Evolutionary conservation across 2,888 invertebrate species (phyloP).

Genomic region (Rhorus exstirpatorius): DNA sequence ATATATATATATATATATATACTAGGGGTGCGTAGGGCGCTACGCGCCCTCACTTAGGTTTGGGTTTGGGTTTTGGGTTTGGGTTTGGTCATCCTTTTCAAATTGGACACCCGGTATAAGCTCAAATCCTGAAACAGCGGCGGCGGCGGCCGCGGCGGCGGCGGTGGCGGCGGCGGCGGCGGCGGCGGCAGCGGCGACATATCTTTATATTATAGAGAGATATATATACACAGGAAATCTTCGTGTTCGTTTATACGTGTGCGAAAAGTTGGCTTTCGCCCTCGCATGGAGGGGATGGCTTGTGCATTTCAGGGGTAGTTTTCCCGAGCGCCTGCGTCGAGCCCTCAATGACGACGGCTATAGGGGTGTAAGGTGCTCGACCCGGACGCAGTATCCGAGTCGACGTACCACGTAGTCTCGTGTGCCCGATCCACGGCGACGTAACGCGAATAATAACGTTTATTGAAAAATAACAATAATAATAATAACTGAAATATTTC

Average conservation of each 20-base stretch:
- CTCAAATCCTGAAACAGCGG: too few relatives aligned
- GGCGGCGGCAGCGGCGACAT: too few relatives aligned
- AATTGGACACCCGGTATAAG: too few relatives aligned
- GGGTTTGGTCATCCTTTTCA: too few relatives aligned
- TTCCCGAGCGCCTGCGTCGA: slow-evolving; percentile 84
- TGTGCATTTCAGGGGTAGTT: slow-evolving; percentile 75
- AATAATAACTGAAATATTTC: neutral
- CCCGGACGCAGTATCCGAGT: slow-evolving; percentile 83
- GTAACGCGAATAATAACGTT: slow-evolving; percentile 34
- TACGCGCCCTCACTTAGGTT: too few relatives aligned
- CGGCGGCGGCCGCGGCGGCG: too few relatives aligned
- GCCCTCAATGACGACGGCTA: slow-evolving; percentile 82
- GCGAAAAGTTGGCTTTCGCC: slow-evolving; percentile 30
- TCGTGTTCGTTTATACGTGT: neutral
- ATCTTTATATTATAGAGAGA: too few relatives aligned
- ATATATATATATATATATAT: neutral
- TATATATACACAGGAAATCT: too few relatives aligned
- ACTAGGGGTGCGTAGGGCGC: too few relatives aligned
- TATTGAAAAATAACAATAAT: slow-evolving; percentile 18
- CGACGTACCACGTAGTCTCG: slow-evolving; percentile 67
- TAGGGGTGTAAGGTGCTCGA: slow-evolving; percentile 82
- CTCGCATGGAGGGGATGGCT: slow-evolving; percentile 67
- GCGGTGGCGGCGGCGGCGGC: too few relatives aligned
- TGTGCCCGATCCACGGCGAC: slow-evolving; percentile 46
- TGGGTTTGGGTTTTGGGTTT: too few relatives aligned